Conservation (phyloP, 1,140 invertebrate genomes). For the Sarcophaga bullata region DNA sequence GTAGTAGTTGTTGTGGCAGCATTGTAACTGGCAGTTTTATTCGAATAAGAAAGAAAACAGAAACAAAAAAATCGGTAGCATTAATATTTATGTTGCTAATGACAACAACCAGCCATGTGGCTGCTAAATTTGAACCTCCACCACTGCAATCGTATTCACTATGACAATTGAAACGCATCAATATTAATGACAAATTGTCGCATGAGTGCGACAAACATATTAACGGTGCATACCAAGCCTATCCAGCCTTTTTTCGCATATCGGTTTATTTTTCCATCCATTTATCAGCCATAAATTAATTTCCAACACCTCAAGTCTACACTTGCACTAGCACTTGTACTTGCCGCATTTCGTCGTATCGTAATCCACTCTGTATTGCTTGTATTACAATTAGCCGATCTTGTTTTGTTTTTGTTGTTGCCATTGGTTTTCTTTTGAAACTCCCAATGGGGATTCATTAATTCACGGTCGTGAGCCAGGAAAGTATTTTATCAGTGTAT, state of each 20-base stretch:
- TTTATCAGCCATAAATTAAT: background rate
- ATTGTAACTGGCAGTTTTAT: background rate
- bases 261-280: background rate
- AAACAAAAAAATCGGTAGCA: background rate
- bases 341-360: too few species aligned
- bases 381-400: background rate
- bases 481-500: background rate
- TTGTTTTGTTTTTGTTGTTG: background rate
- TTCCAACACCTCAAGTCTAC: background rate
- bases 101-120: background rate
- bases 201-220: background rate
- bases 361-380: background rate
- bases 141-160: background rate
- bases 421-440: background rate
- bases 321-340: background rate
- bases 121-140: background rate
- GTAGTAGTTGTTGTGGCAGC: background rate
- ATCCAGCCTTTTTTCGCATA: background rate
- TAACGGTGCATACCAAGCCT: background rate
- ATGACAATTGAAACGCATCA: background rate
- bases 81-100: conserved; percentile 19
- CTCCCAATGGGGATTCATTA: too few species aligned
- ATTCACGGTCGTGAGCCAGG: background rate
- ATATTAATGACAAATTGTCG: conserved; percentile 21
- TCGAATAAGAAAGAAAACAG: background rate